Base-by-base conservation (phyloP, 1,140 invertebrate species). In the Dreissena rostriformis region DNA sequence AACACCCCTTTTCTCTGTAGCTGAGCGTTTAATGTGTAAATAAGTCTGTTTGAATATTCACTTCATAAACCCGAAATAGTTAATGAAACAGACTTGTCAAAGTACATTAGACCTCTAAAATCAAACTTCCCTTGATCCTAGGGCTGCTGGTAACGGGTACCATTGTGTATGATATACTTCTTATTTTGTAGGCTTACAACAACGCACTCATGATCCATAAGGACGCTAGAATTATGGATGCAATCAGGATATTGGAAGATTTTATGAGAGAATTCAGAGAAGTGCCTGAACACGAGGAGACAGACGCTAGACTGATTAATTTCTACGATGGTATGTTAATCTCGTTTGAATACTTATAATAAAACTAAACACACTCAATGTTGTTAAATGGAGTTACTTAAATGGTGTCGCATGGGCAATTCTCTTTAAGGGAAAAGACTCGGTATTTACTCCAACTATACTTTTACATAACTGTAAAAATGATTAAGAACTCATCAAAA, bases 81-180 rank as follows among this genome's bases (percentile, higher is more conserved):
- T 39, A 39, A 39, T 39, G 39, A 39, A 39, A 39, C 39, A 2
- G 39, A 39, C 2, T 39, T 39, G 2, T 39, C 39, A 39, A 39
- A 39, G 39, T 39, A 39, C 8, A 39, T 39, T 2, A 39, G 2
- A 39, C 39, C 39, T 5, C 8, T 39, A 84, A 86, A 19, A 90
- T 89, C 82, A 91, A 88, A 85, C 86, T 24, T 89, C 88, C 79
- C 88, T 90, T 66, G 76, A 19, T 87, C 88, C 66, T 70, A 86
- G 26, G 88, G 88, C 63, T 85, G 29, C 70, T 86, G 15, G 85
- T 87, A 0, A 52, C 66, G 63, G 88, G 88, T 82, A 86, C 86
- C 70, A 53, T 89, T 49, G 39, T 39, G 2, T 8, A 39, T 39
- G 8, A 5, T 8, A 39, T 39, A 39, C n/a, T 24, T 61, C 22